Evolutionary conservation across 1,140 invertebrate species (phyloP).

Genomic region (Brachionus paranguensis): DNA sequence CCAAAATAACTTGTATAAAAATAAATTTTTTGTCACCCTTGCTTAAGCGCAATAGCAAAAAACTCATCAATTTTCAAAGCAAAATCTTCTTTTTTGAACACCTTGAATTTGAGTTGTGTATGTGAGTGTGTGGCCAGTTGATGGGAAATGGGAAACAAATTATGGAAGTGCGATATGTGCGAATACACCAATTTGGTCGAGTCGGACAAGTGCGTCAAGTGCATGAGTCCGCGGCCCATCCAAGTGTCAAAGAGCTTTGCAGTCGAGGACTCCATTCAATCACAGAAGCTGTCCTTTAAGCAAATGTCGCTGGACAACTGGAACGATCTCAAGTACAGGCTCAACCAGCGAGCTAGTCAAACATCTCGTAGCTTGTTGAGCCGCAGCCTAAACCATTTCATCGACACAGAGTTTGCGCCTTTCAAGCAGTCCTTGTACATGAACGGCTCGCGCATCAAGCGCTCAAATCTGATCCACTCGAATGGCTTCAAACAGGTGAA

Average conservation of each 20-base stretch:
- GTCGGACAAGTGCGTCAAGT: neutral
- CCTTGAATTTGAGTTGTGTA: neutral
- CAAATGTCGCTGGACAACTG: neutral
- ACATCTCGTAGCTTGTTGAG: neutral
- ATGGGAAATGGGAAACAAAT: constrained; percentile 19
- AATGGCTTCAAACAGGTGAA: constrained; percentile 27
- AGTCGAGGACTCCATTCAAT: neutral
- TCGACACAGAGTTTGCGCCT: constrained; percentile 28
- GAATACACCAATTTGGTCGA: neutral
- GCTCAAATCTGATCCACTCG: constrained; percentile 17
- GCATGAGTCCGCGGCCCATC: neutral
- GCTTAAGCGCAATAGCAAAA: neutral
- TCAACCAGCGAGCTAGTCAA: neutral
- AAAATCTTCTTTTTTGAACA: neutral
- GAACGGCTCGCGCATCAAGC: neutral
- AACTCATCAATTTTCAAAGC: neutral
- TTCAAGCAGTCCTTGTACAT: constrained; percentile 17
- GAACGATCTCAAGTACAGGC: neutral
- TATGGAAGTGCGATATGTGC: constrained; percentile 24
- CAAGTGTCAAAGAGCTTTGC: constrained; percentile 1
- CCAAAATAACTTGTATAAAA: constrained; percentile 28
- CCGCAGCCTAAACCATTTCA: neutral
- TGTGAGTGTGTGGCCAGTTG: neutral
- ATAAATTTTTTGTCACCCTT: neutral
- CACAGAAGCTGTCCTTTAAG: neutral